A percentile compares a stretch with the other conserved stretches of the same genome.
phyloP scores from a whole-genome alignment of 2,888 invertebrate species.

The Diogma glabrata region DNA sequence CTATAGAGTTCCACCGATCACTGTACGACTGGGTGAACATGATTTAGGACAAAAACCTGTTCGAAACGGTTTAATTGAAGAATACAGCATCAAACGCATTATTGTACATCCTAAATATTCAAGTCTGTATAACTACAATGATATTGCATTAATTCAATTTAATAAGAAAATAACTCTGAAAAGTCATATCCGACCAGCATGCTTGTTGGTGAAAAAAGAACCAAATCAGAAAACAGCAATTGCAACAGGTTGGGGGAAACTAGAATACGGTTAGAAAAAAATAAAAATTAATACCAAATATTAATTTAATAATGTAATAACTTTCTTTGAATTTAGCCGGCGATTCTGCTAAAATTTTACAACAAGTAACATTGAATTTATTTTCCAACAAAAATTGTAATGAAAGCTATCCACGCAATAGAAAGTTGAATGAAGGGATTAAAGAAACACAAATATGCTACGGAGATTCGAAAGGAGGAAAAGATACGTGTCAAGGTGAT shows the following conservation, averaged over 20 bases:
- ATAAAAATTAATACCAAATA: no score
- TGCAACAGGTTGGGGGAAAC: conserved; percentile 1
- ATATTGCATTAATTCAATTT: neutral
- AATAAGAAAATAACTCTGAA: neutral
- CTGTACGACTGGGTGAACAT: neutral
- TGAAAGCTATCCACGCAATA: neutral
- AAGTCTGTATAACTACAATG: neutral
- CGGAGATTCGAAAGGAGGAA: neutral
- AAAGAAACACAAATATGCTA: neutral
- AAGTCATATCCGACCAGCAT: conserved; percentile 2
- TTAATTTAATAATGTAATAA: no score
- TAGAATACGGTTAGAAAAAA: conserved; percentile 1
- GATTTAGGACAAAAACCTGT: neutral
- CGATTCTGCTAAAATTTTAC: neutral
- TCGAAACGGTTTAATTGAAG: neutral
- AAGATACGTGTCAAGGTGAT: conserved; percentile 6
- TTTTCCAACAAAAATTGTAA: no score
- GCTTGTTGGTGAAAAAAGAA: no score
- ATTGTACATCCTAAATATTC: neutral
- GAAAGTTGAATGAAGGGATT: neutral
- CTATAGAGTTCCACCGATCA: neutral
- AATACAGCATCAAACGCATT: neutral
- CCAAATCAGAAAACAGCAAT: neutral
- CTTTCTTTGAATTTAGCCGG: no score
- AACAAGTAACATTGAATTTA: conserved; percentile 6